A percentile compares a stretch with the other conserved stretches of the same genome.
These are phyloP conservation scores for Mesopsocus fuscifrons DNA, from an alignment of 2,888 invertebrate species.

Conservation along the genomic window DNA sequence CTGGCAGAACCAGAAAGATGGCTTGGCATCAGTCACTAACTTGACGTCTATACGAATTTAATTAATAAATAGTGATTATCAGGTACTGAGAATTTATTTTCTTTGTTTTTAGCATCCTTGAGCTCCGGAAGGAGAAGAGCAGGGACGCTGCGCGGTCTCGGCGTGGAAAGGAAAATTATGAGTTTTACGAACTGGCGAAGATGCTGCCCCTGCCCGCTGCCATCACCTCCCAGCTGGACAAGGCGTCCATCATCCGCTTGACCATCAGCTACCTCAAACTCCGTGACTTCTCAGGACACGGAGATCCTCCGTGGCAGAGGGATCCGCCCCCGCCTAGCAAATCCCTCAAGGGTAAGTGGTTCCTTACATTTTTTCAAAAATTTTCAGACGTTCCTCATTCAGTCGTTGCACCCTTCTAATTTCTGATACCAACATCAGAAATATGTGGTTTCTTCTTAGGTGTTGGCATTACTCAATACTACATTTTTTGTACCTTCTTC, in stretches of 20 bases:
- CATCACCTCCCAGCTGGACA: slow-evolving; percentile 85
- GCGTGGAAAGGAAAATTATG: slow-evolving; percentile 87
- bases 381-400: too few relatives aligned
- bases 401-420: slow-evolving; percentile 6
- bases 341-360: slow-evolving; percentile 56
- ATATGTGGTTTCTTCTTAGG: too few relatives aligned
- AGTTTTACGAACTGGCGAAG: slow-evolving; percentile 91
- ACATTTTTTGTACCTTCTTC: too few relatives aligned
- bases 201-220: slow-evolving; percentile 81
- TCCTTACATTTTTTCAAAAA: not conserved
- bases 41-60: too few relatives aligned
- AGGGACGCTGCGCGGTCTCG: slow-evolving; percentile 81
- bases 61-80: too few relatives aligned
- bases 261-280: slow-evolving; percentile 91
- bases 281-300: slow-evolving; percentile 85
- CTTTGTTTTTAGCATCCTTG: slow-evolving; percentile 67
- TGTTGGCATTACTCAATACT: too few relatives aligned
- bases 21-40: too few relatives aligned
- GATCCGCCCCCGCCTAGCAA: slow-evolving; percentile 62
- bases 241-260: slow-evolving; percentile 89
- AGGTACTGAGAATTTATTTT: too few relatives aligned
- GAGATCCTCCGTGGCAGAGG: slow-evolving; percentile 89
- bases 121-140: slow-evolving; percentile 83
- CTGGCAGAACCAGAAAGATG: too few relatives aligned
- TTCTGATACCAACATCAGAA: not conserved